Evolutionary conservation across 1,140 invertebrate species (phyloP).

Genomic region (Eubasilissa regina): DNA sequence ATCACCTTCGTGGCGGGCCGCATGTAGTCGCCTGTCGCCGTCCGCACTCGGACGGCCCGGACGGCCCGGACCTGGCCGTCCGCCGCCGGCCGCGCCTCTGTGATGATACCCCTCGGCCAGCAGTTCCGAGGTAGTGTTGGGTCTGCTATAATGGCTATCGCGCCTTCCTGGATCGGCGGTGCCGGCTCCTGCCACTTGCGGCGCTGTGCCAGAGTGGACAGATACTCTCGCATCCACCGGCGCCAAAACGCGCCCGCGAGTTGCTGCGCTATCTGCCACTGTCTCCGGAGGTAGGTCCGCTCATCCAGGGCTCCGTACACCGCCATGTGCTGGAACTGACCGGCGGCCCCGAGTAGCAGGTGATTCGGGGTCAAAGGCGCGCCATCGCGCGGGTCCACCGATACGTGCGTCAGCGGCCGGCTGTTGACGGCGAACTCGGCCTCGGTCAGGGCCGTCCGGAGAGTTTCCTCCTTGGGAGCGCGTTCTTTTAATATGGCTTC

Average conservation of each 20-base stretch:
- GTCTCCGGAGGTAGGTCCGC: background rate
- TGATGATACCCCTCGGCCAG: slow-evolving; percentile 46
- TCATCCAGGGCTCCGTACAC: background rate
- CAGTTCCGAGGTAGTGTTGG: too few relatives aligned
- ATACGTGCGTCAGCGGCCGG: slow-evolving; percentile 62
- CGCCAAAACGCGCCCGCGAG: slow-evolving; percentile 61
- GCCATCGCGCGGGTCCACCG: slow-evolving; percentile 53
- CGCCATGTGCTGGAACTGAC: background rate
- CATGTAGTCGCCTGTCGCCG: too few relatives aligned
- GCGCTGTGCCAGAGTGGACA: slow-evolving; percentile 50
- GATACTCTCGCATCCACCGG: slow-evolving; percentile 60
- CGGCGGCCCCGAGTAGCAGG: background rate
- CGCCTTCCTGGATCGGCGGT: too few relatives aligned
- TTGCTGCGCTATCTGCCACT: slow-evolving; percentile 46
- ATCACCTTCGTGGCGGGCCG: too few relatives aligned
- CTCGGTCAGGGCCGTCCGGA: slow-evolving; percentile 60
- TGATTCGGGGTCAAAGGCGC: slow-evolving; percentile 62
- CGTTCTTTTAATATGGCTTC: slow-evolving; percentile 45
- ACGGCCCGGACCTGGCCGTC: background rate
- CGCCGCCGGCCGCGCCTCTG: slow-evolving; percentile 8
- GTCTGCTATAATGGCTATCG: too few relatives aligned
- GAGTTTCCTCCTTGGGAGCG: slow-evolving; percentile 58
- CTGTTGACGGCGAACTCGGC: slow-evolving; percentile 62
- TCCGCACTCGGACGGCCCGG: too few relatives aligned
- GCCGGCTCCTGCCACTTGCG: slow-evolving; percentile 34